phyloP scores from a whole-genome alignment of 2,888 invertebrate genomes.

The Ferdinandea cuprea region DNA sequence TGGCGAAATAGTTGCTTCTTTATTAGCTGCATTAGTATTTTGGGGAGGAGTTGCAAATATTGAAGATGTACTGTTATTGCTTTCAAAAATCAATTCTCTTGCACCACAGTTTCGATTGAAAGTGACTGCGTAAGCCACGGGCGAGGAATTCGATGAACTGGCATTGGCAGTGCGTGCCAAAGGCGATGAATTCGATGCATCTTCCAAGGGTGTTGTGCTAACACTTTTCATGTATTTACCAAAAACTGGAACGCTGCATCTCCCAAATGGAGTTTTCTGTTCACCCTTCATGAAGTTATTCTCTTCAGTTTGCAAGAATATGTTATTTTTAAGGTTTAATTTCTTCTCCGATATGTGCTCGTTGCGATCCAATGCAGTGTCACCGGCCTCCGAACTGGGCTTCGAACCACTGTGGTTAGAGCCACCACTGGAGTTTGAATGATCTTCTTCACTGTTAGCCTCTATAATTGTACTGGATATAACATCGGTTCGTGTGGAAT shows the following conservation, averaged over 20 bases:
- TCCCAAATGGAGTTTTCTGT: conserved; percentile 75
- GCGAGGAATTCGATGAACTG: conserved; percentile 21
- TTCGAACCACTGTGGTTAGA: conserved; percentile 84
- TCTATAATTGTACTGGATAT: conserved; percentile 94
- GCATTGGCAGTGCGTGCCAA: conserved; percentile 4
- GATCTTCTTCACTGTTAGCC: conserved; percentile 90
- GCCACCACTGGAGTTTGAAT: conserved; percentile 86
- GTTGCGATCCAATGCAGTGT: conserved; percentile 60
- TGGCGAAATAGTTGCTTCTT: conserved; percentile 60
- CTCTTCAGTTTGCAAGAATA: conserved; percentile 82
- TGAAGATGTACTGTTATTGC: conserved; percentile 58
- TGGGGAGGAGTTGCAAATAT: conserved; percentile 51
- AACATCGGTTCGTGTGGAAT: conserved; percentile 91
- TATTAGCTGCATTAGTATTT: conserved; percentile 47
- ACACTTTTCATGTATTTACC: conserved; percentile 34
- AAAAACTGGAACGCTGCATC: conserved; percentile 11
- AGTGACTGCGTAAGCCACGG: conserved; percentile 16
- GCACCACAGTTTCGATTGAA: conserved; percentile 53
- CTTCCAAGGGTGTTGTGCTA: conserved; percentile 12
- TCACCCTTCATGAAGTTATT: conserved; percentile 83
- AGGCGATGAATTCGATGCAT: conserved; percentile 18
- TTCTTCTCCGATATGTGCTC: conserved; percentile 77
- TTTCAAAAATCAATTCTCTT: conserved; percentile 60
- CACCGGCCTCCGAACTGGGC: conserved; percentile 82
- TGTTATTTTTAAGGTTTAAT: conserved; percentile 81